These are phyloP conservation scores for Choristoneura rosaceana DNA, from an alignment of 2,888 invertebrate genomes.

Conservation along the genomic window DNA sequence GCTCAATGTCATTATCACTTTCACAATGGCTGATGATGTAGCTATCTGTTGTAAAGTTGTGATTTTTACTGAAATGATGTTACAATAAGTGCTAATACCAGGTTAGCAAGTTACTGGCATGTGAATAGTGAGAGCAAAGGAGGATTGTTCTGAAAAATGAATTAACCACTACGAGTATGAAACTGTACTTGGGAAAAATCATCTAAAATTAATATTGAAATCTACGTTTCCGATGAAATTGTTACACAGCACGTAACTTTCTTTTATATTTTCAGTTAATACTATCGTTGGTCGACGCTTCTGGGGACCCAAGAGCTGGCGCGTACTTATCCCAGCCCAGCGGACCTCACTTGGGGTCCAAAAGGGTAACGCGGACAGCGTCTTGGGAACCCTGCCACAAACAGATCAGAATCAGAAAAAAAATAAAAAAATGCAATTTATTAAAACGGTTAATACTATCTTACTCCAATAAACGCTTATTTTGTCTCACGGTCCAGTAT, in stretches of 20 bases:
- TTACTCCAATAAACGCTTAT: not conserved
- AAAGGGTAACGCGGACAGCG: too few relatives aligned
- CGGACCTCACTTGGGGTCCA: too few relatives aligned
- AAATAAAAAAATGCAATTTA: too few relatives aligned
- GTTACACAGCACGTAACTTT: not conserved
- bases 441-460: not conserved
- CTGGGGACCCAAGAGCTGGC: too few relatives aligned
- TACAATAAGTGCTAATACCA: not conserved
- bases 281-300: too few relatives aligned
- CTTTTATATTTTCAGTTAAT: not conserved
- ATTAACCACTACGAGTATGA: not conserved
- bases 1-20: constrained; percentile 85
- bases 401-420: too few relatives aligned
- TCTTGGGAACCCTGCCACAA: too few relatives aligned
- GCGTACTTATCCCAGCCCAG: too few relatives aligned
- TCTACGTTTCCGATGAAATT: not conserved
- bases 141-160: too few relatives aligned
- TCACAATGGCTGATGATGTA: constrained; percentile 70
- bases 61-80: not conserved
- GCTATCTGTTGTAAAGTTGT: constrained; percentile 31
- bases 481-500: constrained; percentile 37
- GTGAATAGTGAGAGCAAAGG: not conserved
- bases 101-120: too few relatives aligned
- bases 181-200: not conserved
- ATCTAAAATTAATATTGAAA: not conserved